These are phyloP conservation scores for Invenusta paracnida DNA, from an alignment of 2,888 invertebrate genomes.

Conservation along the genomic window DNA sequence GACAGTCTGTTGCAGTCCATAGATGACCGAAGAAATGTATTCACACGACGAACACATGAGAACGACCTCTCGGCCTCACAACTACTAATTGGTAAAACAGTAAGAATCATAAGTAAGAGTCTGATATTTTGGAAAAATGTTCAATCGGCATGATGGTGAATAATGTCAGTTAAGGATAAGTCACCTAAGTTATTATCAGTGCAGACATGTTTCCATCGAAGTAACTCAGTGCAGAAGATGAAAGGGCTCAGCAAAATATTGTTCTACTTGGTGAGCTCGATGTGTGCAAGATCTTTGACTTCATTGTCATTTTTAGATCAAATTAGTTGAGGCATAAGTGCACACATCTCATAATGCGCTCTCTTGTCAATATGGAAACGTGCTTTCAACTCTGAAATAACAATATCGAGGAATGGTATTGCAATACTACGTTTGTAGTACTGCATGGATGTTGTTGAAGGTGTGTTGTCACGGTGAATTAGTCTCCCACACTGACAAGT, in stretches of 20 bases:
- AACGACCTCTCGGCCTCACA: constrained; percentile 33
- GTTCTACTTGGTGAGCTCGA: neutral
- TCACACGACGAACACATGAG: constrained; percentile 28
- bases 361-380: neutral
- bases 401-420: neutral
- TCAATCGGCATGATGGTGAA: constrained; percentile 16
- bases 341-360: neutral
- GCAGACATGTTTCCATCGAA: neutral
- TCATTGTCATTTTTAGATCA: neutral
- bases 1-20: constrained; percentile 15
- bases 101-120: constrained; percentile 18
- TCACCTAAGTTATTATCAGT: constrained; percentile 19
- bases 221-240: neutral
- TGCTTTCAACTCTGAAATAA: neutral
- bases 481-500: neutral
- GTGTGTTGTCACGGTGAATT: neutral
- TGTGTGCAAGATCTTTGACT: neutral
- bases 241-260: neutral
- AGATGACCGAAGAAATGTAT: constrained; percentile 16
- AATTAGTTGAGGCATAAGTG: neutral
- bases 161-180: constrained; percentile 29
- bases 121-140: constrained; percentile 16
- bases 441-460: neutral
- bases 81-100: constrained; percentile 33
- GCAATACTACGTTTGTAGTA: neutral